Percentiles rank a stretch among this genome's conserved stretches.
Conservation (phyloP, 1,140 invertebrate genomes). For the Anagrus nilaparvatae region DNA sequence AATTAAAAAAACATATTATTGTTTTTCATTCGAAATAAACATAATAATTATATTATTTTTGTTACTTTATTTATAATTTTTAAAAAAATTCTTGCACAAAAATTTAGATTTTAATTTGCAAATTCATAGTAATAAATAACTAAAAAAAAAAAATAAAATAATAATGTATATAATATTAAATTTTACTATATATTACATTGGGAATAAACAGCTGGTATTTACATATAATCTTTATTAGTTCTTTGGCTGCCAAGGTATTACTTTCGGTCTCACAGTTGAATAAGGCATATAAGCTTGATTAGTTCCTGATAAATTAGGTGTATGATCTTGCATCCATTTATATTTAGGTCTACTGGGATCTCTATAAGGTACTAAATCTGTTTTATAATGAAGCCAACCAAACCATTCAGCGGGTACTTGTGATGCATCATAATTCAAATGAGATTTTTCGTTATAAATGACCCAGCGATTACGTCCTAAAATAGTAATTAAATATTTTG, state of each 20-base stretch:
- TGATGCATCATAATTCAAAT: constrained; percentile 87
- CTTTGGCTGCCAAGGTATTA: constrained; percentile 72
- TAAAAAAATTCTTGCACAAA: too few relatives aligned
- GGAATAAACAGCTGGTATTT: too few relatives aligned
- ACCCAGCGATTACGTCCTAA: constrained; percentile 87
- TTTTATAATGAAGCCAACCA: constrained; percentile 77
- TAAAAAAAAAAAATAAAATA: not conserved
- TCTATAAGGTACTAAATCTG: constrained; percentile 46
- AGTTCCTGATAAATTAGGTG: constrained; percentile 75
- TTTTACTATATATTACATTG: not conserved
- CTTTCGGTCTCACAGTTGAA: constrained; percentile 72
- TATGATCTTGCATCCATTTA: constrained; percentile 78
- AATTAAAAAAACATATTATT: too few relatives aligned
- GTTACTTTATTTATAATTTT: too few relatives aligned
- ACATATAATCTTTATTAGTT: constrained; percentile 10
- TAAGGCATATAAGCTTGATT: constrained; percentile 77
- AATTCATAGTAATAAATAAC: constrained; percentile 1
- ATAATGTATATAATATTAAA: not conserved
- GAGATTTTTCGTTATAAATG: constrained; percentile 64
- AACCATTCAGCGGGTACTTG: constrained; percentile 89
- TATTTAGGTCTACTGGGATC: constrained; percentile 66
- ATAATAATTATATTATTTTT: too few relatives aligned
- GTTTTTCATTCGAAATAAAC: too few relatives aligned
- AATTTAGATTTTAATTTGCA: too few relatives aligned
- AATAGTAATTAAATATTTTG: constrained; percentile 1